phyloP scores from a whole-genome alignment of 1,140 invertebrate genomes.

The Mycetomoellerius zeteki region DNA sequence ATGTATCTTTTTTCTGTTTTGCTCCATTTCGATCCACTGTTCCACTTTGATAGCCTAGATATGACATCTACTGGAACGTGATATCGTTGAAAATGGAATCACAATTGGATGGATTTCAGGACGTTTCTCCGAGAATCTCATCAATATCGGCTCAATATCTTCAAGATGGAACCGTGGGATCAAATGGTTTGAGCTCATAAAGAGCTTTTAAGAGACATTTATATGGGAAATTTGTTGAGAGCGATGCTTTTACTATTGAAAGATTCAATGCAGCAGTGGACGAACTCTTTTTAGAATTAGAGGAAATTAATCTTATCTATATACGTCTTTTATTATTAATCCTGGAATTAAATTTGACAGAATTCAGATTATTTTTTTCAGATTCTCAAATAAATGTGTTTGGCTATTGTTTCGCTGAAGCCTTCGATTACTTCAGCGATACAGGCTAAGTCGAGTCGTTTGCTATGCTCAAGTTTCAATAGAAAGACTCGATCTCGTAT shows the following conservation, averaged over 20 bases:
- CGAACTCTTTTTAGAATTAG: not conserved
- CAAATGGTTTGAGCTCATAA: not conserved
- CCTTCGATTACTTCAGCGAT: not conserved
- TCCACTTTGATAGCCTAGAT: not conserved
- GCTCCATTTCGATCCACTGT: not conserved
- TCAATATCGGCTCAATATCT: not conserved
- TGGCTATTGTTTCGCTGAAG: not conserved
- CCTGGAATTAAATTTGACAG: not conserved
- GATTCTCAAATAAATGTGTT: not conserved
- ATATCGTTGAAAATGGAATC: slow-evolving; percentile 17
- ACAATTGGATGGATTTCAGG: not conserved
- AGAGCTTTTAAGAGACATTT: not conserved
- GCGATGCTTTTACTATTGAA: slow-evolving; percentile 2
- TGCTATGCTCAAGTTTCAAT: slow-evolving; percentile 22
- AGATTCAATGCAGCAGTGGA: not conserved
- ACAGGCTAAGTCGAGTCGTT: slow-evolving; percentile 2
- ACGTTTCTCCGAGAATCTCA: slow-evolving; percentile 6
- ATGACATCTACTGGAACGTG: not conserved
- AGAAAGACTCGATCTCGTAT: not conserved
- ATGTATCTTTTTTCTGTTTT: not conserved
- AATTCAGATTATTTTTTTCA: slow-evolving; percentile 3
- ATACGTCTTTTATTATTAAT: not conserved
- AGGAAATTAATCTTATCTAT: not conserved
- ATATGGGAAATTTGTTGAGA: not conserved
- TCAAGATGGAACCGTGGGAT: slow-evolving; percentile 17